Base-by-base conservation (phyloP, 1,140 invertebrate species). In the Drosophila sturtevanti region DNA sequence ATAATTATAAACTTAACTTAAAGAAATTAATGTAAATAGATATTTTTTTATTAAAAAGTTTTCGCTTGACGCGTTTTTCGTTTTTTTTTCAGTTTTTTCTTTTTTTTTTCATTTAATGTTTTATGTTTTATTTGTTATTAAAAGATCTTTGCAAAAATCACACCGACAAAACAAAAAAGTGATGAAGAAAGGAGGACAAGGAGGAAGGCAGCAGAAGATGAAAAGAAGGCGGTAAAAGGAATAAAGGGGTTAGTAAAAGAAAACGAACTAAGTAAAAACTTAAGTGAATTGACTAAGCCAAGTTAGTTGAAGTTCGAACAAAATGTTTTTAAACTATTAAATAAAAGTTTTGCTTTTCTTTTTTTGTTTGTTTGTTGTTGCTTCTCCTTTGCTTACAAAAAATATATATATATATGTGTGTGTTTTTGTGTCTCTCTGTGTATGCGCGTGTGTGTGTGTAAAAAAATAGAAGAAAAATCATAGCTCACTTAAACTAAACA, bases 71-170 rank as follows among this genome's bases (percentile, higher is more conserved):
- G 38, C 38, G 24, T 31, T 31, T 48, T 48, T 21, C 10, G 16
- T 21, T 6, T 31, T 31, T 6, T 48, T 48, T 48, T 44, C 41
- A 2, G 6, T 44, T 44, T 48, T 16, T 44, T 38, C 12, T 61
- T 35, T 22, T 34, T 1, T 60, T 61, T 27, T 64, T 70, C 75
- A 52, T 67, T 48, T n/a, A 35, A 5, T 37, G 55, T 69, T 75
- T 18, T 9, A 41, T 41, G 38, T 16, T 41, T 48, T 48, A 21
- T 48, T 44, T 44, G 16, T 44, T 44, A 7, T 18, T 87, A 81
- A 79, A 87, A 87, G 82, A 87, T 87, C 82, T 87, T 79, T 72
- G 79, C 87, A 79, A 79, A 79, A 79, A 87, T 87, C 82, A 87
- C 84, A 89, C 79, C 79, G 87, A 89, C 79, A 78, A 61, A 78